These are phyloP conservation scores for Argyrosomus japonicus DNA, from an alignment of 2,113 vertebrate genomes.

Conservation along the genomic window DNA sequence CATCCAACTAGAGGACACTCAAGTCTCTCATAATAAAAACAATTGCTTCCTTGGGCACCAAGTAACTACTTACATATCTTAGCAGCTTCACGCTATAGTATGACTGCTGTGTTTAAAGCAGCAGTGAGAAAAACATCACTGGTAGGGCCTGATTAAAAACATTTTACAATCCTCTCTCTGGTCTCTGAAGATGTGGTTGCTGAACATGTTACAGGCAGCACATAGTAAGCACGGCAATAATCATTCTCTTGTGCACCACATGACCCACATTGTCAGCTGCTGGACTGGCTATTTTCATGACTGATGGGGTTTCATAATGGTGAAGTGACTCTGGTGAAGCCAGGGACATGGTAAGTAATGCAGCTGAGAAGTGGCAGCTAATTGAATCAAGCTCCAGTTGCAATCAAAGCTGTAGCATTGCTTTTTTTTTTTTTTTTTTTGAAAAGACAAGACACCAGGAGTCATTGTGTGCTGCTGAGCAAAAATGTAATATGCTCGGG, in stretches of 20 bases:
- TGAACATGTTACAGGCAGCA: not conserved
- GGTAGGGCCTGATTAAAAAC: constrained; percentile 5
- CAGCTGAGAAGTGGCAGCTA: constrained; percentile 42
- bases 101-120: constrained; percentile 11
- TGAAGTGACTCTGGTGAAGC: constrained; percentile 31
- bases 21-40: not conserved
- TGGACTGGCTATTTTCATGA: constrained; percentile 38
- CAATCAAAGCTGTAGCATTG: constrained; percentile 37
- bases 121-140: not conserved
- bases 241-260: constrained; percentile 19
- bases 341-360: constrained; percentile 20
- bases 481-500: constrained; percentile 45
- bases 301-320: constrained; percentile 23
- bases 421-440: constrained; percentile 26
- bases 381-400: constrained; percentile 59
- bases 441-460: constrained; percentile 11
- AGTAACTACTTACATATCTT: not conserved
- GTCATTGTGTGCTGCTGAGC: constrained; percentile 36
- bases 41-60: not conserved
- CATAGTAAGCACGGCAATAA: constrained; percentile 35
- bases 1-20: not conserved
- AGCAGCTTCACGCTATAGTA: not conserved
- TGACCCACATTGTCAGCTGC: constrained; percentile 36
- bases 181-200: not conserved
- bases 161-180: not conserved